Evolutionary conservation across 2,888 invertebrate genomes (phyloP).

Genomic region (Imbricaverruca yamaguchii): DNA sequence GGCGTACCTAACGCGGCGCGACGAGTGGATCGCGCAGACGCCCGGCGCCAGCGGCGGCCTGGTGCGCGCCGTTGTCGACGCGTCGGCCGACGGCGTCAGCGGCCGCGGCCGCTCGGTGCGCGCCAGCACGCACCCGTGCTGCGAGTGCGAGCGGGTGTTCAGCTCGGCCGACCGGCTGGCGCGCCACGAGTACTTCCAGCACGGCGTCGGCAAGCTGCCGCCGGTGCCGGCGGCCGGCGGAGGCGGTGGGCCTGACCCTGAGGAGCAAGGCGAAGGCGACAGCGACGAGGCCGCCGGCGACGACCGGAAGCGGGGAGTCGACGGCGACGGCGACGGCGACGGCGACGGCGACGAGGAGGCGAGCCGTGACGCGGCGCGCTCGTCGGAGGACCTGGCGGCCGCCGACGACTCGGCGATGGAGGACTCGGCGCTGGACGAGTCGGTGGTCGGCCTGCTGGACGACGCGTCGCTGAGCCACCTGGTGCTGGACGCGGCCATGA

Average conservation of each 20-base stretch:
- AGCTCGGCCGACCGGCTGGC: not conserved
- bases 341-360: too few relatives aligned
- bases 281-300: too few relatives aligned
- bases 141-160: conserved; percentile 5
- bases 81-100: not conserved
- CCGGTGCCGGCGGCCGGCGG: not conserved
- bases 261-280: too few relatives aligned
- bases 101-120: not conserved
- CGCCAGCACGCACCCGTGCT: not conserved
- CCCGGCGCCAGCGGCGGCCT: not conserved
- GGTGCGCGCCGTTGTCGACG: not conserved
- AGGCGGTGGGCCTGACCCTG: not conserved
- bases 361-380: too few relatives aligned
- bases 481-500: not conserved
- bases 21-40: conserved; percentile 16
- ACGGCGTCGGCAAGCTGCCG: not conserved
- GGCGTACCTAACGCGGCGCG: not conserved
- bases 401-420: not conserved
- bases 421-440: not conserved
- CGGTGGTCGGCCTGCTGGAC: not conserved
- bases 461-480: too few relatives aligned
- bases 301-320: too few relatives aligned
- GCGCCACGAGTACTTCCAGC: conserved; percentile 1
- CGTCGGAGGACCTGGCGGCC: too few relatives aligned
- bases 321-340: too few relatives aligned